Evolutionary conservation across 1,140 invertebrate species (phyloP).

Genomic region (Calliopsis andreniformis): DNA sequence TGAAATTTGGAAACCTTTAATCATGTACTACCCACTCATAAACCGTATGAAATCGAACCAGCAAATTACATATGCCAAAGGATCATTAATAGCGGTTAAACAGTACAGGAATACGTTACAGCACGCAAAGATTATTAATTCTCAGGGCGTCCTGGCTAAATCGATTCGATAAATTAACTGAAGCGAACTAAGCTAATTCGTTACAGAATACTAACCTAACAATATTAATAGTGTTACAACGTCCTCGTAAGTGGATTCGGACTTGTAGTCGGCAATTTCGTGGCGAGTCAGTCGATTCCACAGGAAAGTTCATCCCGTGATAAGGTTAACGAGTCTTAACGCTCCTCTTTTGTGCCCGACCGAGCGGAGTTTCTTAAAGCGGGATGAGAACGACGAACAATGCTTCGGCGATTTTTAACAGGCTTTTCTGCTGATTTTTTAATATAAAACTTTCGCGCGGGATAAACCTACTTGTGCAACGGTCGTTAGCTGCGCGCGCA

Average conservation of each 20-base stretch:
- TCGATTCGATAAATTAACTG: neutral
- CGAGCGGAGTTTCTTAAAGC: neutral
- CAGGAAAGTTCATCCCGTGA: constrained; percentile 21
- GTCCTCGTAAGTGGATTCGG: neutral
- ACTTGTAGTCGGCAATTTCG: neutral
- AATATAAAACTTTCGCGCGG: constrained; percentile 36
- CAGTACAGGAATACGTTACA: neutral
- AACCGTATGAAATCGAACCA: no score
- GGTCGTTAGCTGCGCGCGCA: constrained; percentile 21
- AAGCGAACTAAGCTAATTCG: constrained; percentile 1
- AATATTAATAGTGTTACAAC: neutral
- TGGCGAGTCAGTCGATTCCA: constrained; percentile 4
- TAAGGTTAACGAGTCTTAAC: constrained; percentile 27
- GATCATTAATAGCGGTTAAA: no score
- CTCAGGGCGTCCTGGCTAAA: neutral
- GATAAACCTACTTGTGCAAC: constrained; percentile 43
- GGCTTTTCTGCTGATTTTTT: constrained; percentile 15
- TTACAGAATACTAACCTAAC: neutral
- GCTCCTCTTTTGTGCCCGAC: neutral
- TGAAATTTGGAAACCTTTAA: no score
- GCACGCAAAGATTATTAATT: constrained; percentile 29
- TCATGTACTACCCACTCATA: no score
- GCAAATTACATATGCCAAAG: no score
- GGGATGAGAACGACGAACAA: neutral
- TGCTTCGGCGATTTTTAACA: neutral